Base-by-base conservation (phyloP, 2,888 invertebrate genomes). In the Caenorhabditis japonica region DNA sequence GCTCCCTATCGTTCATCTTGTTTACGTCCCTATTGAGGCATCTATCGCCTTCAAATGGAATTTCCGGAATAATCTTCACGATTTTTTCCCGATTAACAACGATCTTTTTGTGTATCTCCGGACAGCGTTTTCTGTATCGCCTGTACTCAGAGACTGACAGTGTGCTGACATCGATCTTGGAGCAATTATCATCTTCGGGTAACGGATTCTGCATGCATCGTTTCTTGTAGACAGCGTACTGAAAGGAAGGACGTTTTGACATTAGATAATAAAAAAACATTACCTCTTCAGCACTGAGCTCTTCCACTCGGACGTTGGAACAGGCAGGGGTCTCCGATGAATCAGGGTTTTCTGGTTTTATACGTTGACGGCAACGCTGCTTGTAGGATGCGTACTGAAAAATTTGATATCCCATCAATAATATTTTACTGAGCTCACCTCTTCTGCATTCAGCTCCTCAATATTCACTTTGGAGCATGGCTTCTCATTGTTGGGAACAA, bases 191-290 rank as follows among this genome's bases (percentile, higher is more conserved):
- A 51, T 41, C 41, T 43, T 27, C 39, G 23, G 27, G 23, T 13
- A 1, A 10, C 5, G 33, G 44, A 15, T n/a, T 38, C 46, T 38
- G 36, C 46, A 46, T 19, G n/a, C 62, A 62, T 12, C 46, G 43
- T 19, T 38, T 53, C 19, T 62, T 62, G 53, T 62, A 62, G n/a
- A 8, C 30, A 1, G 38, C 44, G 27, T 53, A 62, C 62, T 46
- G 34, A 13, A 25, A 19, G 21, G 33, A 7, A 8, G 1, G 13
- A 33, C 2, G 5, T 49, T 15, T n/a, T 34, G 13, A 5, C 4
- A 12, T 36, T 15, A n/a, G n/a, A n/a, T n/a, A n/a, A n/a, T n/a
- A n/a, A n/a, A n/a, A n/a, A n/a, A n/a, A n/a, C n/a, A n/a, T n/a
- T 21, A 58, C 58, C 47, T 62, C 38, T 38, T 27, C 52, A 34